Conservation (phyloP, 2,888 invertebrate genomes). For the Psylliodes chrysocephalus region DNA sequence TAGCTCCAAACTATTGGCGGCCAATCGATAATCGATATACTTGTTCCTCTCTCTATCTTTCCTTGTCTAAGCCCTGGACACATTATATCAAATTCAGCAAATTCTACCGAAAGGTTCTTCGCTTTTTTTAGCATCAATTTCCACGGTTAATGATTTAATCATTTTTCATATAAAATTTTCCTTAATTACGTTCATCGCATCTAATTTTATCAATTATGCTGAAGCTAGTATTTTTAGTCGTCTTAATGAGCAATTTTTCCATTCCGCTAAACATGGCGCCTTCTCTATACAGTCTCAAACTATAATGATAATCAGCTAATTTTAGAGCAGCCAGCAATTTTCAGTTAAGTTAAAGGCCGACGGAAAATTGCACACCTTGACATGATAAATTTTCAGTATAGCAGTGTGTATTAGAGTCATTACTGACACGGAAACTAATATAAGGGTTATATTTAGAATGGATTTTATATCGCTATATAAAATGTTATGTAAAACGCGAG, state of each 20-base stretch:
- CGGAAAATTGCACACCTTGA: slow-evolving; percentile 18
- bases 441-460: slow-evolving; percentile 10
- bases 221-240: not conserved
- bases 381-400: slow-evolving; percentile 5
- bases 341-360: slow-evolving; percentile 4
- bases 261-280: not conserved
- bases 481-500: not conserved
- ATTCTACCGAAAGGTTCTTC: no score
- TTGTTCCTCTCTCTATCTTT: no score
- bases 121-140: no score
- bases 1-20: no score
- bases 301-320: slow-evolving; percentile 13
- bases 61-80: no score
- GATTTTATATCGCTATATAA: not conserved
- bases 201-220: no score
- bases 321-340: slow-evolving; percentile 14
- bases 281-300: not conserved
- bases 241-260: not conserved
- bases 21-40: no score
- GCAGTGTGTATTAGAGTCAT: slow-evolving; percentile 10
- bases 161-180: no score
- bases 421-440: slow-evolving; percentile 9
- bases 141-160: no score
- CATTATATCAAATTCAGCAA: no score
- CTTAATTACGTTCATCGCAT: no score